phyloP scores from a whole-genome alignment of 2,113 vertebrate species.

The Passerina amoena region DNA sequence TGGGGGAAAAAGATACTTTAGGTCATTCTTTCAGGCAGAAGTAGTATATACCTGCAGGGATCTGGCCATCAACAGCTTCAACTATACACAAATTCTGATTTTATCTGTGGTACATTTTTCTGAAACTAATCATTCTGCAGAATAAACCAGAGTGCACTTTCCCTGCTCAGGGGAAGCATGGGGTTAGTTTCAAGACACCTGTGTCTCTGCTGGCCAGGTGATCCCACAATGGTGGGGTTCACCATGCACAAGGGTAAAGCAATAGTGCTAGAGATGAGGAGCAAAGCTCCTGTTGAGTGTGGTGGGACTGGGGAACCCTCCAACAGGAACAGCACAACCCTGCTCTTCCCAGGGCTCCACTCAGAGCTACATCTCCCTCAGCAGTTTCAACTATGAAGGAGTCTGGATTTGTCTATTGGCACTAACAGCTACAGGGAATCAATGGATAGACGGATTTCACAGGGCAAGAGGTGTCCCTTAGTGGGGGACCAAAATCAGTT shows the following conservation, averaged over 20 bases:
- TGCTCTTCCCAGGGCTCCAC: not conserved
- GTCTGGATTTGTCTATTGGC: not conserved
- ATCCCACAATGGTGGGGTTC: fast-evolving
- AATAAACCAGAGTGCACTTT: not conserved
- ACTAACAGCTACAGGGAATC: not conserved
- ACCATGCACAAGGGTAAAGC: not conserved
- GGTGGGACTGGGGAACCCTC: not conserved
- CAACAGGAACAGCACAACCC: not conserved
- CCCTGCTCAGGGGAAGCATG: not conserved
- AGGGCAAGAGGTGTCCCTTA: not conserved
- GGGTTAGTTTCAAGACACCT: not conserved
- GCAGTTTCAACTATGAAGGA: not conserved
- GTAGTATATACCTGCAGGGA: not conserved
- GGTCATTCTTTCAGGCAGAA: not conserved
- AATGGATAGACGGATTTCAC: not conserved
- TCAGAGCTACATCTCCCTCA: not conserved
- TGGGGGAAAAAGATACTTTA: not conserved
- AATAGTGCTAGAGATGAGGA: not conserved
- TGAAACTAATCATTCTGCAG: not conserved
- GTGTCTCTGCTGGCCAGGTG: not conserved
- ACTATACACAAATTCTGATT: not conserved
- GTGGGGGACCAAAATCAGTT: not conserved
- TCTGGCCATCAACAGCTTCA: not conserved
- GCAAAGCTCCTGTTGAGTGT: not conserved
- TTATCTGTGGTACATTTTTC: not conserved